Evolutionary conservation across 2,113 vertebrate species (phyloP).

Genomic region (Oncorhynchus masou): DNA sequence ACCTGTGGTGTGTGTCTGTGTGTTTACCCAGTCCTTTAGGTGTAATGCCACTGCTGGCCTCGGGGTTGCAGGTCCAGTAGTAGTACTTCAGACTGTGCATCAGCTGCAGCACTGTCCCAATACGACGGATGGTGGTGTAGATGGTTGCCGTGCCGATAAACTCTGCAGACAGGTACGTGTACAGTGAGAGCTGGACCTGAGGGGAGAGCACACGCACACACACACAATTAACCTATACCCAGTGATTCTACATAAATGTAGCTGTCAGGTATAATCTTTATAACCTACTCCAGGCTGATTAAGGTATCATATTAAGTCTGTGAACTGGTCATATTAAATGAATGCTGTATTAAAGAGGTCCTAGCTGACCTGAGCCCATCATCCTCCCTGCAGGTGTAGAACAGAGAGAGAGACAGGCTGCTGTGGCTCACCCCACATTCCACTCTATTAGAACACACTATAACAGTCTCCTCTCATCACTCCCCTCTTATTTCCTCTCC

Average conservation of each 20-base stretch:
- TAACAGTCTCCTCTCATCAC: background rate
- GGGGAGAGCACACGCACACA: background rate
- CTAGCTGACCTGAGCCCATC: slow-evolving; percentile 18
- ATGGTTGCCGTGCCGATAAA: slow-evolving; percentile 99
- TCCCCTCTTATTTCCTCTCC: background rate
- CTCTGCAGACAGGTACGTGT: slow-evolving; percentile 96
- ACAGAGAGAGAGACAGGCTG: background rate
- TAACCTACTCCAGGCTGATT: background rate
- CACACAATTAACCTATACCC: background rate
- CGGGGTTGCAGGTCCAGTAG: slow-evolving; percentile 96
- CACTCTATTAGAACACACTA: slow-evolving; percentile 1
- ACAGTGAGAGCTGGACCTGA: slow-evolving; percentile 94
- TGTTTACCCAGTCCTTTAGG: slow-evolving; percentile 93
- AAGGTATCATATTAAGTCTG: too few species aligned
- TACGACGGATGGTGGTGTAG: slow-evolving; percentile 95
- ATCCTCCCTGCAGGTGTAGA: slow-evolving; percentile 19
- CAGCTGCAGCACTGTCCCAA: slow-evolving; percentile 95
- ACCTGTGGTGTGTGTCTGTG: slow-evolving; percentile 21
- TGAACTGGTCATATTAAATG: too few species aligned
- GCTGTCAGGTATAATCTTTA: slow-evolving; percentile 10
- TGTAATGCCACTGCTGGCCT: slow-evolving; percentile 90
- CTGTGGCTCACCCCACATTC: slow-evolving; percentile 36
- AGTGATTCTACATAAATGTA: background rate
- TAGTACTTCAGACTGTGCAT: slow-evolving; percentile 99
- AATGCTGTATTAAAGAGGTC: too few species aligned